Percentiles rank a stretch among this genome's conserved stretches.
Evolutionary conservation across 2,113 vertebrate genomes (phyloP).

Genomic region (Leucosticte australis): DNA sequence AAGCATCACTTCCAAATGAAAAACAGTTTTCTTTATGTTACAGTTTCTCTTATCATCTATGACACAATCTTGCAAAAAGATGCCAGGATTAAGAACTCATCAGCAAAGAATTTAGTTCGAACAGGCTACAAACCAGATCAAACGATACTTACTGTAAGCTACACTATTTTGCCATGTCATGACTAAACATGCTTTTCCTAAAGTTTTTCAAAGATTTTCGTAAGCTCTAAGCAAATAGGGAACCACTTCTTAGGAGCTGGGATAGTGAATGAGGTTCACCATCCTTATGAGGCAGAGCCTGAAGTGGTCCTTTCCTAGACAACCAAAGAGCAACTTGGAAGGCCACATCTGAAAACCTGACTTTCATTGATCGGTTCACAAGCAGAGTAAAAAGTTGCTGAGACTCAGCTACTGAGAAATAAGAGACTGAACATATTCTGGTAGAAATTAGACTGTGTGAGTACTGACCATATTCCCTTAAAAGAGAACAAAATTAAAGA

Average conservation of each 20-base stretch:
- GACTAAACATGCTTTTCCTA: neutral
- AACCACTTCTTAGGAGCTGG: neutral
- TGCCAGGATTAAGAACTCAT: neutral
- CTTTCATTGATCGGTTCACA: neutral
- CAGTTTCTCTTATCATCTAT: neutral
- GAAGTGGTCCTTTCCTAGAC: neutral
- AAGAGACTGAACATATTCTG: fast-evolving
- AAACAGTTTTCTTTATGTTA: neutral
- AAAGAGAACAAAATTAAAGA: neutral
- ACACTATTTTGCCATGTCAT: neutral
- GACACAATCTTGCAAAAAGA: neutral
- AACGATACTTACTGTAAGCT: neutral
- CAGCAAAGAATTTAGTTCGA: neutral
- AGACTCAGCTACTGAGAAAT: neutral
- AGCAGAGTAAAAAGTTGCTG: neutral
- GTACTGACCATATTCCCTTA: neutral
- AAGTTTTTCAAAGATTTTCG: neutral
- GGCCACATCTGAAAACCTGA: neutral
- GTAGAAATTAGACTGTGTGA: neutral
- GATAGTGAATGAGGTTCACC: neutral
- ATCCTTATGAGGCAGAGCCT: neutral
- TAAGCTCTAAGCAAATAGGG: neutral
- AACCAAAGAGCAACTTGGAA: neutral
- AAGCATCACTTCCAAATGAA: neutral
- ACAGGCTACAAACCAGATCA: neutral